Conservation (phyloP, 2,888 invertebrate species). For the Ormyrus thymus region DNA sequence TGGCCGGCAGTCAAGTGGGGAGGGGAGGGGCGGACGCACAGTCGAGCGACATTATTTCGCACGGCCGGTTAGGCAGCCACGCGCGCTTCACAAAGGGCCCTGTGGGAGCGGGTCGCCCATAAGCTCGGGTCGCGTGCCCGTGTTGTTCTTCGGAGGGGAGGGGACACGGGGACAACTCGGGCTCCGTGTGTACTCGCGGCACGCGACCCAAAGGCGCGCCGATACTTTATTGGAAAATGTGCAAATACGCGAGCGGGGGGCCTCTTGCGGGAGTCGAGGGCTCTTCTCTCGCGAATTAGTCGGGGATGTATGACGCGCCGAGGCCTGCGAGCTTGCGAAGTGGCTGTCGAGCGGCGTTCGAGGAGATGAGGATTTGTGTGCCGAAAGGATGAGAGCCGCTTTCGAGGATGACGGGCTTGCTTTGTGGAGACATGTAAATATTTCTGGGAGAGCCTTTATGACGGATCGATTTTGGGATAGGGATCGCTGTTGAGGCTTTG, state of each 20-base stretch:
- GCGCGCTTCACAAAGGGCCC: conserved; percentile 18
- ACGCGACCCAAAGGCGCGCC: conserved; percentile 66
- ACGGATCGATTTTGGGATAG: background rate
- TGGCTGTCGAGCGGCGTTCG: too few relatives aligned
- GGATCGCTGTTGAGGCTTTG: too few relatives aligned
- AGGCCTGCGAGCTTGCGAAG: background rate
- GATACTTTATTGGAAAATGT: conserved; percentile 73
- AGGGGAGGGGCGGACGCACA: background rate
- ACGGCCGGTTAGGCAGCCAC: conserved; percentile 18
- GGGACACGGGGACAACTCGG: too few relatives aligned
- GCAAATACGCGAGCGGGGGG: conserved; percentile 67
- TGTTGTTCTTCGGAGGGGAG: conserved; percentile 70
- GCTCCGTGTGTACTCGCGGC: conserved; percentile 51
- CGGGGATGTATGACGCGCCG: background rate
- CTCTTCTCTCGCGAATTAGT: conserved; percentile 38
- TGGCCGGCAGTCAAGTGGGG: background rate
- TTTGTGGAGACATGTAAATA: too few relatives aligned
- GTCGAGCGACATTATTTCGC: conserved; percentile 15
- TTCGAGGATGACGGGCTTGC: too few relatives aligned
- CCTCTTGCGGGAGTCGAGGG: too few relatives aligned
- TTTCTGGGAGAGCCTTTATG: background rate
- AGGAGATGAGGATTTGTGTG: too few relatives aligned
- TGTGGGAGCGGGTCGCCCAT: conserved; percentile 62
- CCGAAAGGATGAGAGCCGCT: too few relatives aligned
- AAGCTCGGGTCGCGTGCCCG: conserved; percentile 60